Base-by-base conservation (phyloP, 2,888 invertebrate species). In the Sphinx pinastri region DNA sequence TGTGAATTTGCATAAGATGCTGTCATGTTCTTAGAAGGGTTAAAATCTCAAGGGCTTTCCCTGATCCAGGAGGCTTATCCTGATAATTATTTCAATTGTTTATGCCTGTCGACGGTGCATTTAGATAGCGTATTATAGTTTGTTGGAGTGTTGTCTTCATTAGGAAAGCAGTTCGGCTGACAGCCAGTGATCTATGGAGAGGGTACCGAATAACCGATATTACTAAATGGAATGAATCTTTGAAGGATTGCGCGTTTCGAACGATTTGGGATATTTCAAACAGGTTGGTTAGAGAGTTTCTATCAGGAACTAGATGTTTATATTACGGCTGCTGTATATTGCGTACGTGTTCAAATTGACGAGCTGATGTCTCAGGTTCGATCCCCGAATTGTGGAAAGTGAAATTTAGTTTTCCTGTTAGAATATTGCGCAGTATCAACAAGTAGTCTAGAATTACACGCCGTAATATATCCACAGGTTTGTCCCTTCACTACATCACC, bases 61-160 rank as follows among this genome's bases (percentile, higher is more conserved):
- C 72, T 91, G 91, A 93, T 93, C 93, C 92, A 80, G 85, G 83
- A 81, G 87, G 91, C 90, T 94, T 93, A 94, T 92, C 92, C 92
- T 88, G 93, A 93, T 94, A 94, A 94, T 94, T 94, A 94, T 94
- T 93, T 94, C 93, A 93, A 94, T 93, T 94, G 94, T 93, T 94
- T 93, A 92, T 93, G 92, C 92, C 88, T 92, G 93, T 93, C 93
- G 90, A 90, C 93, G 88, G 85, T 91, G 93, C 91, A 93, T 93
- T 93, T 93, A 93, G 87, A 93, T 94, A 86, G 93, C 86, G 91
- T 90, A 94, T 94, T 94, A 94, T 94, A 93, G 93, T 93, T 94
- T 91, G 90, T 90, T 82, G 84, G 84, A 86, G 84, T 84, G 84
- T 79, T 88, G 88, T 93, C 92, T 93, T 92, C 90, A 92, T 93